Evolutionary conservation across 2,888 invertebrate genomes (phyloP), one percentile per base, ranked within the genome.

Genomic region (Petrolisthes cinctipes): DNA sequence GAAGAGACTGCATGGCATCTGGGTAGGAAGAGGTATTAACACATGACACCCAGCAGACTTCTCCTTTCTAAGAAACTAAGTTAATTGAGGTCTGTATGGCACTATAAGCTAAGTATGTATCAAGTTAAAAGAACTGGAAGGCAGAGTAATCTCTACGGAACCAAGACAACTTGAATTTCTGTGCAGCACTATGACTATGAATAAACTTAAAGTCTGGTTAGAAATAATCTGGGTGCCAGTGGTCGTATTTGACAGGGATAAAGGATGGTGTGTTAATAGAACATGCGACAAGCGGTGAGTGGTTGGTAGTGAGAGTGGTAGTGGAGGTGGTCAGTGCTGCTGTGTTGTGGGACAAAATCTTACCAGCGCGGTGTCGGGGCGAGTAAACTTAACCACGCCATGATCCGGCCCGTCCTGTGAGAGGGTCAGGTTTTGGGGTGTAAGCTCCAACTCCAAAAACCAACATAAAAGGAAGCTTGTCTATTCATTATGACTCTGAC

Each of bases 371-470:
- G 87, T 78, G 87, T 87, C 87, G 73, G 87, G 84, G 56, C 87
- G 83, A n/a, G 87, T 87, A 81, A 87, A 87, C 84, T 84, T 87
- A 82, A 87, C 84, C 80, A 87, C 84, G 54, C 87, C 87, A 66
- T 84, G 83, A 80, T 84, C 84, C 20, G 87, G 87, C 4, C 84
- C 87, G 51, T 87, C 87, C 87, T 87, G 87, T 75, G 84, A 61
- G 83, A 87, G 84, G 86, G 86, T 71, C 53, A 57, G 82, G 82
- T 54, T 56, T 23, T 73, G 71, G 51, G 75, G 80, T 78, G 85
- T 85, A 57, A 79, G 61, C 51, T 54, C 51, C 78, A 66, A 51
- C 56, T 83, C 83, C 73, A 83, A 83, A 54, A 23, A 82, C 78
- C 37, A 66, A 66, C 82, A 82, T 82, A 82, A 23, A 54, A 81